Evolutionary conservation across 2,113 vertebrate species (phyloP), one percentile per base, ranked within the genome.

Genomic region (Thamnaconus septentrionalis): DNA sequence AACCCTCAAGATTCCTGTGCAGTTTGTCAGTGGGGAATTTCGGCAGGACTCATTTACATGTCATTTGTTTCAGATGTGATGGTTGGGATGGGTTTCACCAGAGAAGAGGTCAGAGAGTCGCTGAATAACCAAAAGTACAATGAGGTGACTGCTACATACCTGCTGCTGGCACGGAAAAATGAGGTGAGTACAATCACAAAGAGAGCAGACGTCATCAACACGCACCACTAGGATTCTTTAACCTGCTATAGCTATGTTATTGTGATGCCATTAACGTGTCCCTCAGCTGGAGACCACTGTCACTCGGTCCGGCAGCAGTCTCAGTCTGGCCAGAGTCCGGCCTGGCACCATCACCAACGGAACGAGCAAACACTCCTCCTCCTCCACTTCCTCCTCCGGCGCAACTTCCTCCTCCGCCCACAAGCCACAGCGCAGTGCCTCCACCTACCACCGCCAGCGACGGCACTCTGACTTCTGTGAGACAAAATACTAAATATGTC

Each of bases 381-480:
- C 90, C 65, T 87, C 90, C 0, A 66, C 83, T 40, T 84, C 88
- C 42, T 80, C 90, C 2, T 83, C 80, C 3, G 81, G 87, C 1
- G 57, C 87, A 4, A 84, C 91, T 6, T 87, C 91, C 41, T 85
- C 91, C 50, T 87, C 92, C 53, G 81, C 88, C 40, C 94, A 95
- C 86, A 98, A 96, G 88, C 87, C 93, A 9, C 95, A 95, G 55
- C 93, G 96, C 47, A 92, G 93, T 1, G 86, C 92, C 31, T 93
- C 93, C 6, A 94, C 94, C 3, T 96, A 98, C 82, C 95, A 96
- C 76, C 93, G 95, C 64, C 96, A 96, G 85, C 93, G 96, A 76
- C 90, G 96, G 55, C 95, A 97, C 83, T 96, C 95, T 0, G 95
- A 98, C 82, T 96, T 97, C 91, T 96, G 96, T 96, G 82, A 90